These are phyloP conservation scores for Halictus rubicundus DNA, from an alignment of 1,140 invertebrate species.

Conservation along the genomic window DNA sequence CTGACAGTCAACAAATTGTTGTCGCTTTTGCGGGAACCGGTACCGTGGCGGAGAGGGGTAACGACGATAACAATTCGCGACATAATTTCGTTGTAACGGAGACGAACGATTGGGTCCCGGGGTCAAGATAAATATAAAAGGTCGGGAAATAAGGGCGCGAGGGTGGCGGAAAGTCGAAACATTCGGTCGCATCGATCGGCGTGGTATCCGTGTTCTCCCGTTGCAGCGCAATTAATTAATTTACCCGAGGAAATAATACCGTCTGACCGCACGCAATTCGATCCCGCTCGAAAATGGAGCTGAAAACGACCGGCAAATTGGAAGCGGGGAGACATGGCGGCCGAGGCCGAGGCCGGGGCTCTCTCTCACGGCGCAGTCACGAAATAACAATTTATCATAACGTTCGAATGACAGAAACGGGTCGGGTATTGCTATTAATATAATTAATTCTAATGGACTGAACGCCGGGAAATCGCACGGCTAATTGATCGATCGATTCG, in stretches of 20 bases:
- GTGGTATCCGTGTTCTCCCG: constrained; percentile 12
- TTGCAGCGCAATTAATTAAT: constrained; percentile 59
- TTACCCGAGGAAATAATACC: constrained; percentile 56
- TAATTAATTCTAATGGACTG: constrained; percentile 61
- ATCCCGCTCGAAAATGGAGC: constrained; percentile 36
- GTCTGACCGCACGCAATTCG: constrained; percentile 39
- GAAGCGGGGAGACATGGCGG: background rate
- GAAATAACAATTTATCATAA: constrained; percentile 58
- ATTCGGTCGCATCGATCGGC: constrained; percentile 9
- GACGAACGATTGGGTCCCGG: no score
- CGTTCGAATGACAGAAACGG: constrained; percentile 37
- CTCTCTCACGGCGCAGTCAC: background rate
- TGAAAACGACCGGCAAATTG: constrained; percentile 52
- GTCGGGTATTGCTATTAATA: constrained; percentile 48
- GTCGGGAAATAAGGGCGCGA: background rate
- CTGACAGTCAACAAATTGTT: no score
- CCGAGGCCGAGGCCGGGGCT: no score
- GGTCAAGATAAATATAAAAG: background rate
- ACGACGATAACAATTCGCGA: no score
- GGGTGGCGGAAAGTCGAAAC: constrained; percentile 29
- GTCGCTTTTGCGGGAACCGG: no score
- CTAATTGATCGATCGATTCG: constrained; percentile 56
- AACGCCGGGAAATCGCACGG: constrained; percentile 27
- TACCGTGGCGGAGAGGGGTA: no score
- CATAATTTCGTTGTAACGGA: no score